These are phyloP conservation scores for Daubentonia madagascariensis DNA, from an alignment of 2,113 vertebrate species.

Conservation along the genomic window DNA sequence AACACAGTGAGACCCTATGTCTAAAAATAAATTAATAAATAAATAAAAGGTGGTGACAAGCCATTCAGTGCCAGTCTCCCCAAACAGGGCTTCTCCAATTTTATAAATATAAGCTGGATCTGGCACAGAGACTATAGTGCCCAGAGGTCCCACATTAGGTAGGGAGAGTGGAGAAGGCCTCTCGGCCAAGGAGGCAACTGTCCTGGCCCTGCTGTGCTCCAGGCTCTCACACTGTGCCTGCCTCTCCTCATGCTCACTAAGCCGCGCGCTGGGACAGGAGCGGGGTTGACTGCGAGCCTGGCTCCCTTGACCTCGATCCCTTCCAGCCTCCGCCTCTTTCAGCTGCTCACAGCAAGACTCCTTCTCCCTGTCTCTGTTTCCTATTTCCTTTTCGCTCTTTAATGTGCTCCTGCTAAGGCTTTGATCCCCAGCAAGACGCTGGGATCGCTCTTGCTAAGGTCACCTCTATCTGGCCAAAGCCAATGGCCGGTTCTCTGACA, in stretches of 20 bases:
- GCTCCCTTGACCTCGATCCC: neutral
- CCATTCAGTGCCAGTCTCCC: neutral
- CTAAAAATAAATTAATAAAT: no score
- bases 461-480: neutral
- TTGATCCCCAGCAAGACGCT: neutral
- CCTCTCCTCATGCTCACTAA: neutral
- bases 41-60: neutral
- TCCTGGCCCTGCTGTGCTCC: neutral
- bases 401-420: no score
- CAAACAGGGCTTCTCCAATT: neutral
- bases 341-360: neutral
- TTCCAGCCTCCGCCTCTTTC: neutral
- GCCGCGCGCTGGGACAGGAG: neutral
- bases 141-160: neutral
- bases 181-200: neutral
- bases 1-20: no score
- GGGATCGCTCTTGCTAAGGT: neutral
- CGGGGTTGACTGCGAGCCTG: neutral
- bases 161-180: neutral
- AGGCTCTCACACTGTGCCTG: neutral
- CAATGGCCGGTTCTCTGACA: neutral
- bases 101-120: neutral
- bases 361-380: neutral
- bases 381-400: neutral
- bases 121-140: neutral